Evolutionary conservation across 2,888 invertebrate species (phyloP).

Genomic region (Helleia helle): DNA sequence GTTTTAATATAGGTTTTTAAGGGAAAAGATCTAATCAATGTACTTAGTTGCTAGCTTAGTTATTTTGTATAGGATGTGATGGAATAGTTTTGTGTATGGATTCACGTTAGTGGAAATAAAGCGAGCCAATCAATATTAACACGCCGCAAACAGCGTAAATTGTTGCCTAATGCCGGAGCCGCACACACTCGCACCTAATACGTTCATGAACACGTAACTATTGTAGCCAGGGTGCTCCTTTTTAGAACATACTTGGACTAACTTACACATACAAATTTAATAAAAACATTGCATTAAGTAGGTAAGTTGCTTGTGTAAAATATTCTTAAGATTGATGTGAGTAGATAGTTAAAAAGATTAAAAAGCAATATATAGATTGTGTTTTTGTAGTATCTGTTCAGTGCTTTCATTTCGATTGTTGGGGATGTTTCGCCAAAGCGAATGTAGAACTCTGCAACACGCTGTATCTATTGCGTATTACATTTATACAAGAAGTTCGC

Average conservation of each 20-base stretch:
- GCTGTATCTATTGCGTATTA: conserved; percentile 51
- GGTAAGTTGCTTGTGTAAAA: neutral
- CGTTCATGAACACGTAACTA: conserved; percentile 37
- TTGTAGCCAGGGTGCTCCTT: conserved; percentile 44
- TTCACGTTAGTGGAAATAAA: conserved; percentile 70
- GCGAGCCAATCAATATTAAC: conserved; percentile 74
- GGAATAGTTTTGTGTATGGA: conserved; percentile 58
- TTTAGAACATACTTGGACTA: no score
- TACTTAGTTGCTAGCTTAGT: no score
- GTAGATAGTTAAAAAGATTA: no score
- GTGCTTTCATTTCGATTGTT: no score
- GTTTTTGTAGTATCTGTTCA: no score
- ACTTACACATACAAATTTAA: neutral
- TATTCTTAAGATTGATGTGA: no score
- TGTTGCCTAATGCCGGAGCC: conserved; percentile 71
- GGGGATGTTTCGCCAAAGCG: no score
- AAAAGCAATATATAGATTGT: no score
- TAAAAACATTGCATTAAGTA: neutral
- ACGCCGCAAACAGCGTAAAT: conserved; percentile 74
- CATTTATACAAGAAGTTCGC: conserved; percentile 60
- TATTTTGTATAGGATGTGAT: conserved; percentile 21
- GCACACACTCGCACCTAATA: conserved; percentile 39
- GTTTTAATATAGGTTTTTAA: no score
- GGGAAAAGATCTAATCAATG: no score
- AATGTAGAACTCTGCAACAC: conserved; percentile 32